Conservation (phyloP, 2,888 invertebrate species). For the Latrodectus hesperus region DNA sequence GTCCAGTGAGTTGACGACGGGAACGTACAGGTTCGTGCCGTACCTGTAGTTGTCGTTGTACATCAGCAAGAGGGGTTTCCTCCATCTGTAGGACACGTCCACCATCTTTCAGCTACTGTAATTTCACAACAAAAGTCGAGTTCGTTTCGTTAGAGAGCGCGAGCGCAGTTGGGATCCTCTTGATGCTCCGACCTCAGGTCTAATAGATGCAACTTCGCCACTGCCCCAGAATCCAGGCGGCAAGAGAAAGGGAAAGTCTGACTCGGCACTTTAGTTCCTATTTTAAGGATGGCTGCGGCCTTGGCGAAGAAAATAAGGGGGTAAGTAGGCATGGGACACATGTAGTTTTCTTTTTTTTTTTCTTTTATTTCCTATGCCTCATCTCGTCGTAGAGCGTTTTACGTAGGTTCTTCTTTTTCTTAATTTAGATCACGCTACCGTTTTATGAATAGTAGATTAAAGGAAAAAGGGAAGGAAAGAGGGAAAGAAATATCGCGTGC, state of each 20-base stretch:
- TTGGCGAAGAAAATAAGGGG: conserved; percentile 19
- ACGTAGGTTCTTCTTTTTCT: neutral
- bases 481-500: no score
- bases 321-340: conserved; percentile 12
- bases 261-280: conserved; percentile 59
- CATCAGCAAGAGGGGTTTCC: conserved; percentile 70
- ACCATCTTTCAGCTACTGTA: conserved; percentile 19
- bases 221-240: conserved; percentile 47
- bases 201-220: neutral
- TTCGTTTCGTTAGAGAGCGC: neutral
- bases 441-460: no score
- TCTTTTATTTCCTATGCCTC: neutral
- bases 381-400: neutral
- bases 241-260: conserved; percentile 28
- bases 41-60: conserved; percentile 71
- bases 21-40: conserved; percentile 70
- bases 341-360: conserved; percentile 18
- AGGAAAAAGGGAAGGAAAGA: no score
- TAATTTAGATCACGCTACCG: neutral
- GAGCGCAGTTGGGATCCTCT: neutral
- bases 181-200: neutral
- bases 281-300: conserved; percentile 55
- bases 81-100: conserved; percentile 67
- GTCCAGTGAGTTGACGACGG: conserved; percentile 56
- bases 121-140: no score